phyloP scores from a whole-genome alignment of 1,140 invertebrate species.

The Acarapis woodi region DNA sequence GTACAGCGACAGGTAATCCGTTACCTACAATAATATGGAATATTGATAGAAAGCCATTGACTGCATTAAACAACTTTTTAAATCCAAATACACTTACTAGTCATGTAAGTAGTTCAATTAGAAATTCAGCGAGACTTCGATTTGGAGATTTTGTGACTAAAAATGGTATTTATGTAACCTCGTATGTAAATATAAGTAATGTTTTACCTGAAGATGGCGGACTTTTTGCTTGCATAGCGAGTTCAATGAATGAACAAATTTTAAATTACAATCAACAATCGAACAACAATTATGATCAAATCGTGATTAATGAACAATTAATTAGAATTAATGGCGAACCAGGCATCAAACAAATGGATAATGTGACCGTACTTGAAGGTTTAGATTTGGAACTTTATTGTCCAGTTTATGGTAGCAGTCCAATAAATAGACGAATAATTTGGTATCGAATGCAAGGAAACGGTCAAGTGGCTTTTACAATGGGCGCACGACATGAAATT shows the following conservation, averaged over 20 bases:
- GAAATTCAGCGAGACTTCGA: background rate
- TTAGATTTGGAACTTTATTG: slow-evolving; percentile 56
- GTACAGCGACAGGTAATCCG: slow-evolving; percentile 48
- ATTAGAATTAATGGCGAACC: slow-evolving; percentile 63
- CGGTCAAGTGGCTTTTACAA: slow-evolving; percentile 23
- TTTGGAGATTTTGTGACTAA: slow-evolving; percentile 1
- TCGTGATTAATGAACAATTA: slow-evolving; percentile 41
- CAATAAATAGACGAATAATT: too few relatives aligned
- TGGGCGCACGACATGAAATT: slow-evolving; percentile 19
- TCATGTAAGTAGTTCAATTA: slow-evolving; percentile 2
- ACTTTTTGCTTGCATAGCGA: slow-evolving; percentile 42
- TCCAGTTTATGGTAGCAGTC: slow-evolving; percentile 64
- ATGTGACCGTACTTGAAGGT: slow-evolving; percentile 61
- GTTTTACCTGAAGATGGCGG: slow-evolving; percentile 17
- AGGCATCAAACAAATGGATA: slow-evolving; percentile 60
- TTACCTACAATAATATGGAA: slow-evolving; percentile 27
- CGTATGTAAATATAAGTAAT: slow-evolving; percentile 4
- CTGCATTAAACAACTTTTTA: slow-evolving; percentile 14
- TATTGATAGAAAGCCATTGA: slow-evolving; percentile 18
- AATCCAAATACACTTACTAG: too few relatives aligned
- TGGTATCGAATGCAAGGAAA: too few relatives aligned
- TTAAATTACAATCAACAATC: too few relatives aligned
- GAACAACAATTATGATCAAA: slow-evolving; percentile 59
- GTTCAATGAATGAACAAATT: too few relatives aligned
- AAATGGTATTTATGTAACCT: background rate